Conservation (phyloP, 1,140 invertebrate genomes). For the Holcopasites calliopsidis region DNA sequence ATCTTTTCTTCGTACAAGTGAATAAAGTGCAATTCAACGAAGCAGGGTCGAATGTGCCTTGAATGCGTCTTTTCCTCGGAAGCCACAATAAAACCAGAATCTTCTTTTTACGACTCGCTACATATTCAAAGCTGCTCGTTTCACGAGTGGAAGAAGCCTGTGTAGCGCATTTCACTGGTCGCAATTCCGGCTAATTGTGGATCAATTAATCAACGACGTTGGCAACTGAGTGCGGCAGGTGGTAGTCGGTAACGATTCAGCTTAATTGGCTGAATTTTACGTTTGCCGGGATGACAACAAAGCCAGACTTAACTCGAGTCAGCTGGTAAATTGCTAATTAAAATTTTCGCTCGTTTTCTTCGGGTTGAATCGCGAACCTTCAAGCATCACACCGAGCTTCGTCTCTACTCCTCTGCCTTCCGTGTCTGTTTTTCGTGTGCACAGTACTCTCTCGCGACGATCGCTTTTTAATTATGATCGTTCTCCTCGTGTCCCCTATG, state of each 20-base stretch:
- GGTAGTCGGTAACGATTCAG: background rate
- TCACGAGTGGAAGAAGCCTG: background rate
- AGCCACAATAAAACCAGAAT: background rate
- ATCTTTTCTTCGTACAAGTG: too few species aligned
- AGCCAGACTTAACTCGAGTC: background rate
- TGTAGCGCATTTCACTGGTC: background rate
- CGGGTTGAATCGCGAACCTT: background rate
- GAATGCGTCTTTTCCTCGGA: too few species aligned
- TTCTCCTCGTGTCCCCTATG: background rate
- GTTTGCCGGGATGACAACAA: background rate
- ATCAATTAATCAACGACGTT: constrained; percentile 25
- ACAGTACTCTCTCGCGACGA: background rate
- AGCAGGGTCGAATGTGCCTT: too few species aligned
- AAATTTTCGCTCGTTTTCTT: constrained; percentile 1
- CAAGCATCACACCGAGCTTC: background rate
- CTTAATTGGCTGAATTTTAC: constrained; percentile 24
- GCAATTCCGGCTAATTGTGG: background rate
- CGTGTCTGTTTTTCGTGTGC: too few species aligned
- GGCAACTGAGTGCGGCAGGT: background rate
- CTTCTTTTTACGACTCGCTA: background rate
- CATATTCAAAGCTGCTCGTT: background rate
- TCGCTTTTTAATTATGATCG: background rate
- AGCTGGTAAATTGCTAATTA: constrained; percentile 6
- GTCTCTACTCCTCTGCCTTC: too few species aligned
- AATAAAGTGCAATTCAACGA: too few species aligned